Base-by-base conservation (phyloP, 2,888 invertebrate genomes). In the Antheraea yamamai region DNA sequence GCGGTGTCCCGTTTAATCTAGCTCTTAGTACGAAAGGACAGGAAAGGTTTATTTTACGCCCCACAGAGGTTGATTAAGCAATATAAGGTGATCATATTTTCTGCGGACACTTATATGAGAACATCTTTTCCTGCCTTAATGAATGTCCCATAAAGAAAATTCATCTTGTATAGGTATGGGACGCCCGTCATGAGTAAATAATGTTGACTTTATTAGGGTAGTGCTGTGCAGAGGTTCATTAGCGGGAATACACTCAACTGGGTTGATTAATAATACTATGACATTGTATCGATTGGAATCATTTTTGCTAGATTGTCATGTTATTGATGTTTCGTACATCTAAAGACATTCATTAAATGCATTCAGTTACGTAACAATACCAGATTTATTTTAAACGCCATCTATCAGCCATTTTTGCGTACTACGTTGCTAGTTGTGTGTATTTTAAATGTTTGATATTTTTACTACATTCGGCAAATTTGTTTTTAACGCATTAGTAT, bases 1-100 rank as follows among this genome's bases (percentile, higher is more conserved):
- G 89, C 88, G 80, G 83, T 83, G 87, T 86, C 86, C 82, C 92
- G 88, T 90, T 93, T 94, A 94, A 94, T 94, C 94, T 93, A 90
- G 94, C 94, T 92, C 93, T 93, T 89, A 90, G 90, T 81, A 83
- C 64, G 79, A 82, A 85, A 77, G 84, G 85, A 85, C 88, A 87
- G 87, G 87, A 88, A 85, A 85, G 85, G 88, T 89, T 87, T 87
- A 87, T 83, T 89, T 87, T 86, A 86, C 88, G 84, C 83, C 85
- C 83, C 86, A 83, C 87, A 77, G 83, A 77, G 85, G 88, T 90
- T 91, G 89, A 90, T 91, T 89, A 90, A 91, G 85, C 85, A 87
- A 85, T 89, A 88, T 87, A 83, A 87, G 87, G 86, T 86, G 87
- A 89, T 91, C 89, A 89, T 89, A 89, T 90, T 88, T 87, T 81